A percentile compares a stretch with the other conserved stretches of the same genome.
phyloP scores from a whole-genome alignment of 2,797 vertebrate species.

The Lepus townsendii region DNA sequence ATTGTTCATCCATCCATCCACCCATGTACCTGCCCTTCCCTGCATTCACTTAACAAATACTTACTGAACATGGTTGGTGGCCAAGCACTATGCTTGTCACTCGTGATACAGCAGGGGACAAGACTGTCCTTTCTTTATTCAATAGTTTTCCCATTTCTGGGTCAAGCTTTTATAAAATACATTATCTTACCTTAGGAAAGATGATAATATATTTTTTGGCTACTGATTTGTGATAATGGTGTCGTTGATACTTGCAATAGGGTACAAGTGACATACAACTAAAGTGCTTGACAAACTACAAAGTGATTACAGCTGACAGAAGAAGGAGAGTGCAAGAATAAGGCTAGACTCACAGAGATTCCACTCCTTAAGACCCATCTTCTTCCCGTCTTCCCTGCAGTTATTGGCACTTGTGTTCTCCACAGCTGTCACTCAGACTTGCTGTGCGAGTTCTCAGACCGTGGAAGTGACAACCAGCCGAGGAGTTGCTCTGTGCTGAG shows the following conservation, averaged over 20 bases:
- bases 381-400: neutral
- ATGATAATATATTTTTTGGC: neutral
- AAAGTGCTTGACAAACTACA: neutral
- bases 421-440: neutral
- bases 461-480: neutral
- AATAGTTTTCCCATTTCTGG: neutral
- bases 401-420: neutral
- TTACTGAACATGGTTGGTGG: neutral
- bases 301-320: neutral
- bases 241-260: neutral
- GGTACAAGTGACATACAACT: neutral
- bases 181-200: neutral
- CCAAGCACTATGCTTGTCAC: neutral
- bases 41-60: neutral
- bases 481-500: neutral
- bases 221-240: neutral
- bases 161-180: neutral
- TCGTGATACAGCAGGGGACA: neutral
- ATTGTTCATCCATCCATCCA: neutral
- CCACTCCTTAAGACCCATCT: neutral
- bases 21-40: neutral
- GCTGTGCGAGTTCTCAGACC: neutral
- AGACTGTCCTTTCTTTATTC: neutral
- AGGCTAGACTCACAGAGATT: neutral
- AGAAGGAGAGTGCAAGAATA: neutral